These are phyloP conservation scores for Semotilus atromaculatus DNA, from an alignment of 2,797 vertebrate genomes.

Conservation along the genomic window DNA sequence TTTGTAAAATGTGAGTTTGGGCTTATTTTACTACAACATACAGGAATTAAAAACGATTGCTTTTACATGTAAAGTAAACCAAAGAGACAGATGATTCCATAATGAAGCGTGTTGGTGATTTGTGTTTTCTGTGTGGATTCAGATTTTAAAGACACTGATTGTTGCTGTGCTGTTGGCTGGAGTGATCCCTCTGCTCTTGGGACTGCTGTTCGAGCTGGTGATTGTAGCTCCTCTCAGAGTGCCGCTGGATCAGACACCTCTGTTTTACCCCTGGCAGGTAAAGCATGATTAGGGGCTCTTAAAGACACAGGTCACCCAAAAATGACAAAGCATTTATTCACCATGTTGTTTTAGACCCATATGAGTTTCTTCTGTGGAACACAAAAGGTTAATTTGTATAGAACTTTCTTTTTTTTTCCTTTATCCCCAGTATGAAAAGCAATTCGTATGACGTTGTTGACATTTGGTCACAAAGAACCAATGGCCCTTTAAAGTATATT, in stretches of 20 bases:
- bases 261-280: constrained; percentile 99
- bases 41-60: not conserved
- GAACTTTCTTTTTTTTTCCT: not conserved
- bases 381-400: not conserved
- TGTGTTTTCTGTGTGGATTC: constrained; percentile 13
- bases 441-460: not conserved
- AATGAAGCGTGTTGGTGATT: not conserved
- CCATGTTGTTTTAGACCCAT: not conserved
- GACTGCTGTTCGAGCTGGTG: constrained; percentile 94
- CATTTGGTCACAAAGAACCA: not conserved
- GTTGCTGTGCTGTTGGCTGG: constrained; percentile 94
- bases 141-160: constrained; percentile 97
- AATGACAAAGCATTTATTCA: not conserved
- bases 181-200: constrained; percentile 92
- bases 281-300: not conserved
- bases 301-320: not conserved
- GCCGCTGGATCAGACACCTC: constrained; percentile 96
- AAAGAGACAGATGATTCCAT: not conserved
- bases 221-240: constrained; percentile 96
- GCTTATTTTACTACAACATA: not conserved
- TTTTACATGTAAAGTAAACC: not conserved
- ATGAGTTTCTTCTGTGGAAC: not conserved
- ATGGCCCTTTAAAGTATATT: not conserved
- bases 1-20: not conserved
- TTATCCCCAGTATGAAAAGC: not conserved